Percentiles rank a stretch among this genome's conserved stretches.
phyloP scores from a whole-genome alignment of 2,113 vertebrate species.

The Puntigrus tetrazona region DNA sequence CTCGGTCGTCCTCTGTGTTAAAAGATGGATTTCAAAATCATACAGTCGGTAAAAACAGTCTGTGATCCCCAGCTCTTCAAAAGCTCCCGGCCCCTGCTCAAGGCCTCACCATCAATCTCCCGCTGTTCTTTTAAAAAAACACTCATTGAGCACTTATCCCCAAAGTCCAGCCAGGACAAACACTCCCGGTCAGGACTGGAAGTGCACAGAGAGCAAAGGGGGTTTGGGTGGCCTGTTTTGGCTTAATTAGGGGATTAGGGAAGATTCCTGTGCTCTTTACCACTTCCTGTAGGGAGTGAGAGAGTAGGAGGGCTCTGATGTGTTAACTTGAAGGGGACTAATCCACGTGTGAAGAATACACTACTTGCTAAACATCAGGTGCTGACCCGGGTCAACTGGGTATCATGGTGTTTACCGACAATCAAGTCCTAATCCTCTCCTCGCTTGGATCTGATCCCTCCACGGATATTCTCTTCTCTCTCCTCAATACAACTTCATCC shows the following conservation, averaged over 20 bases:
- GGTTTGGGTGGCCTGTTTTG: constrained; percentile 62
- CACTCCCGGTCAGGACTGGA: constrained; percentile 75
- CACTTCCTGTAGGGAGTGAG: constrained; percentile 56
- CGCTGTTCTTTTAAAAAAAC: too few species aligned
- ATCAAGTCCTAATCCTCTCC: constrained; percentile 71
- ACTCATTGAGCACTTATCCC: constrained; percentile 63
- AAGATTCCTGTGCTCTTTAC: constrained; percentile 77
- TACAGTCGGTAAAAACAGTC: too few species aligned
- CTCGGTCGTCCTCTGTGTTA: too few species aligned
- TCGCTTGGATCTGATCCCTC: constrained; percentile 40
- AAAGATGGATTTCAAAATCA: too few species aligned
- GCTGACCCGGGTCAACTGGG: constrained; percentile 74
- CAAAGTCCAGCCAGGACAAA: constrained; percentile 74
- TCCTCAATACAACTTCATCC: neutral
- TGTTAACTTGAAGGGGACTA: constrained; percentile 71
- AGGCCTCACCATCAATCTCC: too few species aligned
- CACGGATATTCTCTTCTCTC: neutral
- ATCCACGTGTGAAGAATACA: constrained; percentile 75
- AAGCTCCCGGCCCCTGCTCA: too few species aligned
- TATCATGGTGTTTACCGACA: constrained; percentile 76
- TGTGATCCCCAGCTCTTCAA: too few species aligned
- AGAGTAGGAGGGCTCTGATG: constrained; percentile 52
- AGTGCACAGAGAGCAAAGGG: constrained; percentile 65
- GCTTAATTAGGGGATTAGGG: constrained; percentile 79
- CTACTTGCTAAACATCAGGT: constrained; percentile 70